Percentiles rank a stretch among this genome's conserved stretches.
Conservation (phyloP, 2,797 vertebrate genomes). For the Oreortyx pictus region DNA sequence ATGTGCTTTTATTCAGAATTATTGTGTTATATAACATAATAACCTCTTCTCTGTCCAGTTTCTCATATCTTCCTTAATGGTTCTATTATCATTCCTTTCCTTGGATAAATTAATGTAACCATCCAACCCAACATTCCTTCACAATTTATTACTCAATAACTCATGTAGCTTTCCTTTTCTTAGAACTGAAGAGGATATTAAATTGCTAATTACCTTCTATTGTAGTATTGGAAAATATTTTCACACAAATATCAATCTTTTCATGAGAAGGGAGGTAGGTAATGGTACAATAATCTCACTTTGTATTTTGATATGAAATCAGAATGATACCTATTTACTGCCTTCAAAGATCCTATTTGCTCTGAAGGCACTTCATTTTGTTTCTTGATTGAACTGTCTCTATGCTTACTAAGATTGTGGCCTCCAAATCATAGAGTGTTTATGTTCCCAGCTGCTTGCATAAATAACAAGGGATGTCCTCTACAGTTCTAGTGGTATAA, state of each 20-base stretch:
- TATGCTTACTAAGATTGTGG: not conserved
- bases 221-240: slow-evolving; percentile 12
- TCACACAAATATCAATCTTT: not conserved
- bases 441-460: not conserved
- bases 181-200: slow-evolving; percentile 34
- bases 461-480: not conserved
- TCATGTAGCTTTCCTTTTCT: slow-evolving; percentile 8
- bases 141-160: slow-evolving; percentile 33
- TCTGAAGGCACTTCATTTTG: not conserved
- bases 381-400: not conserved
- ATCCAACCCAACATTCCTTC: slow-evolving; percentile 21
- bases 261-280: not conserved
- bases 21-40: not conserved
- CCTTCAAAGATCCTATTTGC: not conserved
- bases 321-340: not conserved
- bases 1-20: not conserved
- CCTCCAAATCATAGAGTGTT: not conserved
- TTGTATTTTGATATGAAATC: not conserved
- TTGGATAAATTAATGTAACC: not conserved
- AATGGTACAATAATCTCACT: not conserved
- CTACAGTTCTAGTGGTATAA: not conserved
- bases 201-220: slow-evolving; percentile 41
- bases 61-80: not conserved
- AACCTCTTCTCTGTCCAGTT: not conserved
- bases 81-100: not conserved